Percentiles rank a stretch among this genome's conserved stretches.
Evolutionary conservation across 2,113 vertebrate species (phyloP).

Genomic region (Myrmecophaga tridactyla): DNA sequence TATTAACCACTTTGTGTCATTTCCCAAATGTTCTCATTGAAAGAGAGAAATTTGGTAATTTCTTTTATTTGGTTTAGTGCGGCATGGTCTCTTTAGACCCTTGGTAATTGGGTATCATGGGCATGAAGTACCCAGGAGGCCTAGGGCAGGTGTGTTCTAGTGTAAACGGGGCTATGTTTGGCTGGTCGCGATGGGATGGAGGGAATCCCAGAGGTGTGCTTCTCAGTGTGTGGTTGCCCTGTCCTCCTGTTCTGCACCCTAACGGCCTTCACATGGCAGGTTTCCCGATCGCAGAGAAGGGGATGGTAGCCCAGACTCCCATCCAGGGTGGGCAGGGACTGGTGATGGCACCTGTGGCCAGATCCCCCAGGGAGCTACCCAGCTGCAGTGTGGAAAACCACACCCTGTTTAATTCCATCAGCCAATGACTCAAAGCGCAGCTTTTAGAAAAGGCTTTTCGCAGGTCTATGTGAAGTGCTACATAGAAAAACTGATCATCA

Average conservation of each 20-base stretch:
- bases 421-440: neutral
- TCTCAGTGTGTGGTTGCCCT: neutral
- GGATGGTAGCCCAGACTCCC: neutral
- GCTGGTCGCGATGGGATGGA: neutral
- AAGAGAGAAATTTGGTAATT: neutral
- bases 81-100: neutral
- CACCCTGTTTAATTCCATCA: neutral
- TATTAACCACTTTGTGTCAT: neutral
- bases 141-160: neutral
- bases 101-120: neutral
- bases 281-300: neutral
- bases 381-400: neutral
- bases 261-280: neutral
- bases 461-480: neutral
- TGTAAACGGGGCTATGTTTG: neutral
- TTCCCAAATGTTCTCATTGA: neutral
- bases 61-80: neutral
- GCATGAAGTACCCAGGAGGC: neutral
- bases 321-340: neutral
- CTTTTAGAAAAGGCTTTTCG: neutral
- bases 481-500: neutral
- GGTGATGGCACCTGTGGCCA: no score
- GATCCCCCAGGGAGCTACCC: neutral
- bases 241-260: neutral
- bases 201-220: neutral